Conservation (phyloP, 2,113 vertebrate species). For the Osmerus mordax region DNA sequence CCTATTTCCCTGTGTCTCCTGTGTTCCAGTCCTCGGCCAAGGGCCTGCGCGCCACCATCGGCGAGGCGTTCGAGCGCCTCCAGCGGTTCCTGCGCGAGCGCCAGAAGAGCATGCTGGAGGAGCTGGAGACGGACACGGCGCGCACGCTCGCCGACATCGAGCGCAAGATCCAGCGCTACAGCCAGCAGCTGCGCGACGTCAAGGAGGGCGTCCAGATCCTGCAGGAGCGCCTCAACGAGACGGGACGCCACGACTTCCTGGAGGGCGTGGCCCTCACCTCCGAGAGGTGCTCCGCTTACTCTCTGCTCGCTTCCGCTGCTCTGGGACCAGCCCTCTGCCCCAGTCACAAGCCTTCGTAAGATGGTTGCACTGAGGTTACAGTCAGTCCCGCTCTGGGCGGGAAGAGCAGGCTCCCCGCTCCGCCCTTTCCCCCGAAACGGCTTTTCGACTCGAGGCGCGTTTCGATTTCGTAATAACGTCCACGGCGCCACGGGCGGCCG, state of each 20-base stretch:
- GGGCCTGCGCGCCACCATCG: slow-evolving; percentile 87
- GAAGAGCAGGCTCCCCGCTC: not conserved
- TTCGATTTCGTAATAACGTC: too few relatives aligned
- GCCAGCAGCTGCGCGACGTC: slow-evolving; percentile 93
- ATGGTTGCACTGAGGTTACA: not conserved
- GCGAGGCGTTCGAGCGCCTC: slow-evolving; percentile 89
- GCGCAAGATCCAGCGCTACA: slow-evolving; percentile 96
- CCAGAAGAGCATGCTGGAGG: slow-evolving; percentile 98
- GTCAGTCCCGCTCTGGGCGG: not conserved
- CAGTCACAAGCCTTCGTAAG: slow-evolving; percentile 3
- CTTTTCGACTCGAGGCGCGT: too few relatives aligned
- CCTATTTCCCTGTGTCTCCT: not conserved
- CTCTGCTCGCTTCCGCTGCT: slow-evolving; percentile 4
- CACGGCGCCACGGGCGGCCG: too few relatives aligned
- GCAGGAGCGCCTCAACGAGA: slow-evolving; percentile 87
- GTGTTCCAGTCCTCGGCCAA: slow-evolving; percentile 87
- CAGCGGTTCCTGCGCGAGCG: slow-evolving; percentile 91
- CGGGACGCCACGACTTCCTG: slow-evolving; percentile 85
- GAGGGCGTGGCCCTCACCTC: slow-evolving; percentile 85
- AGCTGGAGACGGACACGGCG: slow-evolving; percentile 91
- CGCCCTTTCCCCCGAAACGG: not conserved
- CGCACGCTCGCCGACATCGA: slow-evolving; percentile 91
- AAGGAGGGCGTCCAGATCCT: slow-evolving; percentile 95
- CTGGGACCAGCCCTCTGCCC: slow-evolving; percentile 1
- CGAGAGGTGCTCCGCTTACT: slow-evolving; percentile 75